phyloP scores from a whole-genome alignment of 2,888 invertebrate species.

The Melangyna quadrimaculata region DNA sequence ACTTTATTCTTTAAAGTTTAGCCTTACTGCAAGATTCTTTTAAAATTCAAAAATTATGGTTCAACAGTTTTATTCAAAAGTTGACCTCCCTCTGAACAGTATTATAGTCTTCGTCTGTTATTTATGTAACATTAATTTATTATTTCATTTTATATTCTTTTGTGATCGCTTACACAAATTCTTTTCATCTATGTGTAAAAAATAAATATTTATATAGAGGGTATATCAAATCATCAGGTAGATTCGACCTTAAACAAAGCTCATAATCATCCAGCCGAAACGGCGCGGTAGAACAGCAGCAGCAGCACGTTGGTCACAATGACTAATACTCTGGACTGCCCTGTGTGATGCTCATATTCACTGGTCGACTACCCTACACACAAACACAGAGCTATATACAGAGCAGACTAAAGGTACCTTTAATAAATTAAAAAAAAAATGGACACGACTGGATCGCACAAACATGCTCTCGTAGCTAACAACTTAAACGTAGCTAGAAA shows the following conservation, averaged over 20 bases:
- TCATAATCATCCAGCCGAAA: conserved; percentile 44
- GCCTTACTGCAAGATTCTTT: not conserved
- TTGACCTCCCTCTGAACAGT: not conserved
- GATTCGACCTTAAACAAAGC: conserved; percentile 59
- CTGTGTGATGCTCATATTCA: conserved; percentile 7
- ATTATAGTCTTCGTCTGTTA: not conserved
- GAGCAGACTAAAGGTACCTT: not conserved
- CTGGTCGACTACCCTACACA: not conserved
- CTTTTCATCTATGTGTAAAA: not conserved
- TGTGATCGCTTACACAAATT: not conserved
- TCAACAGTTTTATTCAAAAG: not conserved
- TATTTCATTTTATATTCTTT: conserved; percentile 5
- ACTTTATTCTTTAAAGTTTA: not conserved
- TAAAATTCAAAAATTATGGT: not conserved
- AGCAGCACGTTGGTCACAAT: conserved; percentile 27
- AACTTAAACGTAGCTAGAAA: too few relatives aligned
- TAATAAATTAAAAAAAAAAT: too few relatives aligned
- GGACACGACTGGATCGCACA: too few relatives aligned
- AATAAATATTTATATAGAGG: not conserved
- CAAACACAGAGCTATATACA: not conserved
- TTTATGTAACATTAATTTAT: conserved; percentile 2
- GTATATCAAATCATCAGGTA: conserved; percentile 35
- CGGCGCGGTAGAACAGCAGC: not conserved
- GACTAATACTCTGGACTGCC: conserved; percentile 35
- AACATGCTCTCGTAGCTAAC: too few relatives aligned